Evolutionary conservation across 1,140 invertebrate species (phyloP).

Genomic region (Drosophila ironensis): DNA sequence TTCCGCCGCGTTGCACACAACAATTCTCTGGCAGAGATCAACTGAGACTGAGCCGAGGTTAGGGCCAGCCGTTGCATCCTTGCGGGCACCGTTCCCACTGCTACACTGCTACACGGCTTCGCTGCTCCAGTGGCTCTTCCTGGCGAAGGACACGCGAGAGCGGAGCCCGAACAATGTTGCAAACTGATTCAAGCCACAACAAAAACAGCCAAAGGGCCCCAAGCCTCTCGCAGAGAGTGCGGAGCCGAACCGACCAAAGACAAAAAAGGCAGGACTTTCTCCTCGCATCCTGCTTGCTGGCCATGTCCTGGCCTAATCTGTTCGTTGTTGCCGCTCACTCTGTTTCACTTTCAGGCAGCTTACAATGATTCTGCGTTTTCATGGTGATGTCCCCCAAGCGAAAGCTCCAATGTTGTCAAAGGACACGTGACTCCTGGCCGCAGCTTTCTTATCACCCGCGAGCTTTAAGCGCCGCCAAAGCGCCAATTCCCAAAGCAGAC

Average conservation of each 20-base stretch:
- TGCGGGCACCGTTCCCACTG: constrained; percentile 18
- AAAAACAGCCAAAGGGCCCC: constrained; percentile 62
- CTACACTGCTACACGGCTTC: constrained; percentile 3
- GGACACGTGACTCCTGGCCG: constrained; percentile 52
- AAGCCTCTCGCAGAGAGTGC: constrained; percentile 1
- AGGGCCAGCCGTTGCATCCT: constrained; percentile 58
- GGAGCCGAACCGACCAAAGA: constrained; percentile 8
- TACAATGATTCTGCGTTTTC: constrained; percentile 78
- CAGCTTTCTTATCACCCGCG: constrained; percentile 68
- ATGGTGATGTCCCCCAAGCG: constrained; percentile 47
- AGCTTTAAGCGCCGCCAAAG: constrained; percentile 19
- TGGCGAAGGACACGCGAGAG: constrained; percentile 39
- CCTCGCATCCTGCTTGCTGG: constrained; percentile 17
- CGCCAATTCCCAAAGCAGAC: not conserved
- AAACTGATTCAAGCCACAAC: constrained; percentile 56
- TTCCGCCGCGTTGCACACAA: constrained; percentile 76
- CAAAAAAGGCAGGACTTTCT: constrained; percentile 52
- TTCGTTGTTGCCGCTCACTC: constrained; percentile 51
- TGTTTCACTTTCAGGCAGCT: constrained; percentile 68
- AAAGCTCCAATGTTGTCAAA: constrained; percentile 55
- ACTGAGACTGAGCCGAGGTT: constrained; percentile 65
- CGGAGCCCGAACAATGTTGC: constrained; percentile 24
- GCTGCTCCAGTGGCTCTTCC: constrained; percentile 1
- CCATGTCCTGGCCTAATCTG: constrained; percentile 64
- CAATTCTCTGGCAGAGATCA: constrained; percentile 79